Evolutionary conservation across 1,140 invertebrate species (phyloP), one percentile per base, ranked within the genome.

Genomic region (Latrodectus geometricus): DNA sequence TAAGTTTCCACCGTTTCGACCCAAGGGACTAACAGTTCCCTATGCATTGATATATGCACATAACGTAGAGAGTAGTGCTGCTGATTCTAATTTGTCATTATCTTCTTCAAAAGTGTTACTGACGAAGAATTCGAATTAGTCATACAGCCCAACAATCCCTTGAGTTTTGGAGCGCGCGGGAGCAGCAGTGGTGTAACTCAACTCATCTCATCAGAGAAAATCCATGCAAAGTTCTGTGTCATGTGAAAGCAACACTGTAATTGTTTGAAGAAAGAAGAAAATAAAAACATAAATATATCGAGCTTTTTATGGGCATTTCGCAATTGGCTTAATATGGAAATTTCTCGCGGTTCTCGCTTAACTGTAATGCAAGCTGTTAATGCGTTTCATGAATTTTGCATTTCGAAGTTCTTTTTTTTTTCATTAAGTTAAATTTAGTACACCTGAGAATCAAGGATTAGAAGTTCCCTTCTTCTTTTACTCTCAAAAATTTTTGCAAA

Each of bases 21-120:
- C 75, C 74, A 65, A 49, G 83, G 83, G 75, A 78, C 15, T 8
- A 8, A 20, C 9, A 66, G 17, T 54, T 68, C 74, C 73, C 74
- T 70, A 86, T 86, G 35, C 83, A 77, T 77, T 76, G 83, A 86
- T 86, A 70, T 86, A 78, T 86, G 75, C 68, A 72, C 69, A 77
- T 72, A 78, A 72, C 14, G 65, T 52, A 52, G 56, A 54, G 75
- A 68, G 65, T 66, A 35, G 21, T 15, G 83, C 83, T 61, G 74
- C 83, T 78, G 74, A 86, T 86, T 86, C 83, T 86, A 86, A 86
- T 86, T 86, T 86, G 83, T 86, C 83, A 86, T 86, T 86, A 86
- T 86, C 83, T 86, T 86, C 83, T 86, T 86, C 83, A 86, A 86
- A 86, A 86, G 83, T 86, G 83, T 86, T 86, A 86, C 83, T 86